Conservation (phyloP, 2,797 vertebrate genomes). For the Cossypha dichroa region DNA sequence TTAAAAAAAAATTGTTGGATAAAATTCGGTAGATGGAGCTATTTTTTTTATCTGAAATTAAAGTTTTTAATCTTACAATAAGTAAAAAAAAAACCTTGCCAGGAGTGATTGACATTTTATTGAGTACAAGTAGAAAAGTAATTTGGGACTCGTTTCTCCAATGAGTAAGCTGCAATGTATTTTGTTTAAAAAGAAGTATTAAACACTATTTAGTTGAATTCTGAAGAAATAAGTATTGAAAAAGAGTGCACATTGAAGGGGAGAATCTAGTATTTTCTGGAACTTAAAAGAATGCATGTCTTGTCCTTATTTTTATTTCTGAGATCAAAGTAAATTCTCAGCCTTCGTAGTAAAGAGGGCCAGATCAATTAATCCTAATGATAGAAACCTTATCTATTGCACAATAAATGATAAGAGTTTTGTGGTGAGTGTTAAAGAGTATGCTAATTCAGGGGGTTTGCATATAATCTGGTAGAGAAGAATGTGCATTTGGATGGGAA, state of each 20-base stretch:
- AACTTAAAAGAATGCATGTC: neutral
- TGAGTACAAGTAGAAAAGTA: neutral
- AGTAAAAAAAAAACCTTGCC: neutral
- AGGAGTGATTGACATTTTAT: neutral
- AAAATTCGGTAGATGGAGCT: neutral
- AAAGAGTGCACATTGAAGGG: neutral
- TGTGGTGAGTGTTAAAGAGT: neutral
- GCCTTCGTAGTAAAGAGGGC: neutral
- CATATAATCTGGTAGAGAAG: neutral
- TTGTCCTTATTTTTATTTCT: neutral
- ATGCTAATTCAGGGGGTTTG: fast-evolving
- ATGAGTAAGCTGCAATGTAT: neutral
- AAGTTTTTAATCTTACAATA: neutral
- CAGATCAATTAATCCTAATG: neutral
- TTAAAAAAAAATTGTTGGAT: fast-evolving
- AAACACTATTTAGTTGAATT: neutral
- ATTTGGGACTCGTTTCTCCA: neutral
- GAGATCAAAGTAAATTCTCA: neutral
- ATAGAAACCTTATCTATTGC: neutral
- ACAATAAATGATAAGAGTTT: neutral
- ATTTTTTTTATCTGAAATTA: neutral
- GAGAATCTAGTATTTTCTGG: neutral
- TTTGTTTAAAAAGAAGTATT: neutral
- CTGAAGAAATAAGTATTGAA: neutral
- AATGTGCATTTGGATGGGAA: neutral